Evolutionary conservation across 2,797 vertebrate species (phyloP).

Genomic region (Pseudochirops corinnae): DNA sequence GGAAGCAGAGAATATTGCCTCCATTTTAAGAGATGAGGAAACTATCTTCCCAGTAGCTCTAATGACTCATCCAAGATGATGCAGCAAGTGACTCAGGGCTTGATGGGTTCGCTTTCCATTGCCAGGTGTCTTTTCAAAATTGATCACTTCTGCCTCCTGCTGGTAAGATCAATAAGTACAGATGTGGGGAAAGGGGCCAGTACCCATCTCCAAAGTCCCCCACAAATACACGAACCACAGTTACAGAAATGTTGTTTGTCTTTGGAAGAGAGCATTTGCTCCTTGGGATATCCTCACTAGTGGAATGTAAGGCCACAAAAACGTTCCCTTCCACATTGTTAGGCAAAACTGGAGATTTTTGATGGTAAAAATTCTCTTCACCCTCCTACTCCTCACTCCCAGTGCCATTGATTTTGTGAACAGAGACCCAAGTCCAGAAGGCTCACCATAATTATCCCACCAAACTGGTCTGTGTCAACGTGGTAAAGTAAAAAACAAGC

Average conservation of each 20-base stretch:
- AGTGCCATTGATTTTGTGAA: neutral
- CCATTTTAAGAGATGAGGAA: neutral
- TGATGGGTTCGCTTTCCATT: neutral
- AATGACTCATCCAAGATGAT: neutral
- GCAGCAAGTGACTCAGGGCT: neutral
- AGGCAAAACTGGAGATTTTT: slow-evolving; percentile 17
- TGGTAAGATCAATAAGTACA: neutral
- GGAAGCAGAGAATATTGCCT: neutral
- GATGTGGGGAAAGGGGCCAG: neutral
- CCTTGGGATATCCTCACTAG: neutral
- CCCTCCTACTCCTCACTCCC: neutral
- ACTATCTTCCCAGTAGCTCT: neutral
- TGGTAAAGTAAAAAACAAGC: neutral
- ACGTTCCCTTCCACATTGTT: neutral
- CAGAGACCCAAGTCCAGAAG: neutral
- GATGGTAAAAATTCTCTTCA: neutral
- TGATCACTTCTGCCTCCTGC: neutral
- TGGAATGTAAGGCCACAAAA: neutral
- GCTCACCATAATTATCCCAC: neutral
- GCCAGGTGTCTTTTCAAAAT: neutral
- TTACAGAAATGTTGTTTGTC: neutral
- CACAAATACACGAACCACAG: neutral
- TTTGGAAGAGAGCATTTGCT: neutral
- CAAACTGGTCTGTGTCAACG: neutral
- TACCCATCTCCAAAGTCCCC: neutral